Percentiles rank a stretch among this genome's conserved stretches.
These are phyloP conservation scores for Paguma larvata DNA, from an alignment of 2,797 vertebrate genomes.

Conservation along the genomic window DNA sequence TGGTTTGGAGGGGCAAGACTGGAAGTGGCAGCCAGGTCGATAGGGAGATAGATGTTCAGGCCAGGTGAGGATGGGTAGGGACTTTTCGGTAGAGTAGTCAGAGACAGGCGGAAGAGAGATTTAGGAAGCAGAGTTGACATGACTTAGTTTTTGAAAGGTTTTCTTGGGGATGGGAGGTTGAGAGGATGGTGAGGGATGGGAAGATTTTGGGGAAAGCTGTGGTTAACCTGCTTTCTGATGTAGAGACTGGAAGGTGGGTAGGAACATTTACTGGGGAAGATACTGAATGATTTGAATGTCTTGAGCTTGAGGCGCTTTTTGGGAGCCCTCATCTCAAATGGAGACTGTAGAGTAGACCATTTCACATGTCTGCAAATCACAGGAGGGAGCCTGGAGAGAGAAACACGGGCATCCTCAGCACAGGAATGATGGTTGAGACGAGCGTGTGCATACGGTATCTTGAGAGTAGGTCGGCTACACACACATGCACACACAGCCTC, in stretches of 20 bases:
- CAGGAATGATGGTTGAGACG: neutral
- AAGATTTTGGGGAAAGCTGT: neutral
- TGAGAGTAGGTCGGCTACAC: no score
- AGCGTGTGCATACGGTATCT: neutral
- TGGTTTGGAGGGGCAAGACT: neutral
- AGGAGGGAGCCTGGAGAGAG: neutral
- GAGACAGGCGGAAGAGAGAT: neutral
- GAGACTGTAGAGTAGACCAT: neutral
- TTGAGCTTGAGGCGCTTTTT: neutral
- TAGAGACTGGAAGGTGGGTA: neutral
- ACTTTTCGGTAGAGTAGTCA: neutral
- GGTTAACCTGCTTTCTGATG: neutral
- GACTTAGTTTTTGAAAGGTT: neutral
- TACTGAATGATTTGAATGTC: neutral
- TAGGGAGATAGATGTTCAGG: neutral
- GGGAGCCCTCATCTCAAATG: neutral
- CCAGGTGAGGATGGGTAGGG: neutral
- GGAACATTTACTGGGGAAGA: neutral
- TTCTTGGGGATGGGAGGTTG: neutral
- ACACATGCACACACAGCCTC: neutral
- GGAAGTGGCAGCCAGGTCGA: neutral
- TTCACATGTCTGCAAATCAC: neutral
- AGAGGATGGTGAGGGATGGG: neutral
- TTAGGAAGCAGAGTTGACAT: neutral
- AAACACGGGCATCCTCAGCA: fast-evolving